These are phyloP conservation scores for Chrysotoxum bicinctum DNA, from an alignment of 2,888 invertebrate genomes.

Conservation along the genomic window DNA sequence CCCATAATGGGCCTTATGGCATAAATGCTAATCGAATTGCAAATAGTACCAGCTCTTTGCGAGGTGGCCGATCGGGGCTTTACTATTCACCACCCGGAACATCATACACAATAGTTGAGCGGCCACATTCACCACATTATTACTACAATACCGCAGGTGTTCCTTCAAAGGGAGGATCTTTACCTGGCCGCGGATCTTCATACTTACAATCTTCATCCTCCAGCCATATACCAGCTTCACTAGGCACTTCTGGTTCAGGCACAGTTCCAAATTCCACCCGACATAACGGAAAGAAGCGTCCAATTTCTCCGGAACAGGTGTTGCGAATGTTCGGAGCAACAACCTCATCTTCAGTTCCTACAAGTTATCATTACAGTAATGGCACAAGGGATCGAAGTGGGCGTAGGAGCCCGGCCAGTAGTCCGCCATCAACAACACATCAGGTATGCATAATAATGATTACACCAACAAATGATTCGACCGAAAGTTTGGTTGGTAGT, in stretches of 20 bases:
- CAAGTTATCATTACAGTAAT: constrained; percentile 82
- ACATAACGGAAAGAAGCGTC: constrained; percentile 87
- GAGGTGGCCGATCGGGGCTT: constrained; percentile 86
- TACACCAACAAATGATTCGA: neutral
- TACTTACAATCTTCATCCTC: constrained; percentile 87
- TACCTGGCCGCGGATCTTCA: constrained; percentile 84
- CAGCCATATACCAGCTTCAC: constrained; percentile 82
- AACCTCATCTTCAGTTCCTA: constrained; percentile 83
- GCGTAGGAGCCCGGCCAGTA: constrained; percentile 86
- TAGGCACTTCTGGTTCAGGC: constrained; percentile 74
- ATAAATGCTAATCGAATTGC: constrained; percentile 78
- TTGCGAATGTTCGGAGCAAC: constrained; percentile 85
- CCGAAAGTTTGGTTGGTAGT: neutral
- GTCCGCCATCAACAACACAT: constrained; percentile 90
- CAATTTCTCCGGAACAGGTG: constrained; percentile 93
- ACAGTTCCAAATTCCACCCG: constrained; percentile 80
- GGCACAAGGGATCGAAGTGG: constrained; percentile 80
- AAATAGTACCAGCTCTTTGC: constrained; percentile 81
- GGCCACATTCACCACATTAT: constrained; percentile 87
- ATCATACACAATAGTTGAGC: constrained; percentile 93
- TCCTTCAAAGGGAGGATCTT: constrained; percentile 80
- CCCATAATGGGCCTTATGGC: constrained; percentile 77
- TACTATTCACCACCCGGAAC: constrained; percentile 95
- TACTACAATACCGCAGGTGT: constrained; percentile 82
- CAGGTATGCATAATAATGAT: constrained; percentile 82